Evolutionary conservation across 2,113 vertebrate genomes (phyloP), one percentile per base, ranked within the genome.

Genomic region (Alligator mississippiensis): DNA sequence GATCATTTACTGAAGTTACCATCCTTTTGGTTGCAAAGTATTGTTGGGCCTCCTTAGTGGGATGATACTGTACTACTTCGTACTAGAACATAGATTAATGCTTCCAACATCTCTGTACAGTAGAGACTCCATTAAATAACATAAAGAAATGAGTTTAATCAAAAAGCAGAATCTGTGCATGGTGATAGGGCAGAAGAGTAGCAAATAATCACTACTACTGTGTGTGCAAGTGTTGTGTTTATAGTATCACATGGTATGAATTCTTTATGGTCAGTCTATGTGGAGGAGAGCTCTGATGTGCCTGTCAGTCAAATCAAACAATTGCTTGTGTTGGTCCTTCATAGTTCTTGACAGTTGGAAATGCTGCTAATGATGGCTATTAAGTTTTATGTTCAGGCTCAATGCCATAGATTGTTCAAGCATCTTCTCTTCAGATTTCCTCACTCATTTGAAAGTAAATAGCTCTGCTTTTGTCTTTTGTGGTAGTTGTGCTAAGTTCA

Each of bases 191-290:
- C 92, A n/a, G 72, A 79, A 60, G 60, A 87, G 72, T 4, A 61
- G 57, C 90, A 72, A 87, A 89, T 90, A 85, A 90, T 83, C 92
- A 24, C 68, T 70, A 89, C 59, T 15, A 54, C 16, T 72, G 63
- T 87, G 77, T 90, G 88, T n/a, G 2, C 0, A 61, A 77, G 85
- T 83, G 15, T 76, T 85, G 60, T 61, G 19, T 22, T 85, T 61
- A 14, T 61, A 80, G 93, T 92, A 74, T 76, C 58, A 30, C 25
- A 22, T 82, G 59, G 59, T 85, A 80, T 27, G 90, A 79, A 85
- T 89, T 90, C 85, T 78, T 64, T 90, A 87, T 89, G 66, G 24
- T 80, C 59, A 74, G 63, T 95, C 93, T 89, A 10, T 61, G 24
- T 61, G 60, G 21, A 61, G 21, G 19, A 22, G 83, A 66, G 27